Percentiles rank a stretch among this genome's conserved stretches.
These are phyloP conservation scores for Sesia bembeciformis DNA, from an alignment of 2,888 invertebrate species.

Conservation along the genomic window DNA sequence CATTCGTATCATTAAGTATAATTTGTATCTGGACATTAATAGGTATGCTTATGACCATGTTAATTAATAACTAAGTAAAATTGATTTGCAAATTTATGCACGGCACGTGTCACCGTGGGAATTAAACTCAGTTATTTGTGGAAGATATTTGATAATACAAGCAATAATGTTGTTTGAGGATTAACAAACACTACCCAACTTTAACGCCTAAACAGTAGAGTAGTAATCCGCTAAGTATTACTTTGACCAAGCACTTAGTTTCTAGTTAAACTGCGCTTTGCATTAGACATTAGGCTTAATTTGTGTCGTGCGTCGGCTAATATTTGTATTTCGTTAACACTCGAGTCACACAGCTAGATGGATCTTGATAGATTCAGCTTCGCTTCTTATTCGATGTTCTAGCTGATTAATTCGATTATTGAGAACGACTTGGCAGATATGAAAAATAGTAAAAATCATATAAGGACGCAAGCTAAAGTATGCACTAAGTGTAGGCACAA, in stretches of 20 bases:
- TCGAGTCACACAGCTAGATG: background rate
- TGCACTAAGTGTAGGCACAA: too few species aligned
- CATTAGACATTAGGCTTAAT: constrained; percentile 68
- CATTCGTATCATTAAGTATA: too few species aligned
- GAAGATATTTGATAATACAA: background rate
- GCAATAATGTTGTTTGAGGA: too few species aligned
- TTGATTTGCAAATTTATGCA: background rate
- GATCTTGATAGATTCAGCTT: too few species aligned
- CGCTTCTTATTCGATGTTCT: too few species aligned
- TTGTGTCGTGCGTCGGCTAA: constrained; percentile 61
- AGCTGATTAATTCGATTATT: too few species aligned
- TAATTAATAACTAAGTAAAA: background rate
- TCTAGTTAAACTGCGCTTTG: constrained; percentile 62
- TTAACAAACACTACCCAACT: background rate
- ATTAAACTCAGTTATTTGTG: background rate
- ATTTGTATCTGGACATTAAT: too few species aligned
- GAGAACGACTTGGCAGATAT: too few species aligned
- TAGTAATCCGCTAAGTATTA: constrained; percentile 40
- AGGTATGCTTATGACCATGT: too few species aligned
- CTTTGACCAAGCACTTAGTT: constrained; percentile 70
- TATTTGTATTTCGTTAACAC: constrained; percentile 71
- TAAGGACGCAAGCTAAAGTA: too few species aligned
- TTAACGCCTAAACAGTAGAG: background rate
- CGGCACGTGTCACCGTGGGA: background rate
- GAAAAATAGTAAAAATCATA: too few species aligned